A percentile compares a stretch with the other conserved stretches of the same genome.
Conservation (phyloP, 2,888 invertebrate species). For the Acronicta leporina region DNA sequence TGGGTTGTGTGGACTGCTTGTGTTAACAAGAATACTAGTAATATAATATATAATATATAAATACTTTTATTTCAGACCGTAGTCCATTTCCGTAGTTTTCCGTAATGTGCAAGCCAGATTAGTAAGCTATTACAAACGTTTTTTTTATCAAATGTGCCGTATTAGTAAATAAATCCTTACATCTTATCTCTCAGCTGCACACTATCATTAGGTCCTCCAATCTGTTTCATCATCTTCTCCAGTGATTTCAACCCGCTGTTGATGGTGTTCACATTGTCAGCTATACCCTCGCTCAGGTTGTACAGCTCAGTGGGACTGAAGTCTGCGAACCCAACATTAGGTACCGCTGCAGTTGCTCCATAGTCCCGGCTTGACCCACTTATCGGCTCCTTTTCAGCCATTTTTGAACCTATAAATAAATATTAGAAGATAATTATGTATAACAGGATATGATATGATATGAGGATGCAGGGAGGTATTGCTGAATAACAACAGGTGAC, state of each 20-base stretch:
- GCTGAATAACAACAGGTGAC: no score
- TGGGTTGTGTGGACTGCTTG: no score
- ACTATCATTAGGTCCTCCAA: conserved; percentile 93
- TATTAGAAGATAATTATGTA: not conserved
- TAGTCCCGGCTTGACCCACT: conserved; percentile 80
- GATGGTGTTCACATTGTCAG: conserved; percentile 94
- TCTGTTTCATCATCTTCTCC: conserved; percentile 92
- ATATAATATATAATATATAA: no score
- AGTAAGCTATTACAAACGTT: no score
- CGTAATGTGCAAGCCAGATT: no score
- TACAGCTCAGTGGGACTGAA: conserved; percentile 93
- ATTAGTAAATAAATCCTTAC: conserved; percentile 65
- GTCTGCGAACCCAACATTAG: conserved; percentile 92
- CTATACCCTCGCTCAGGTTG: conserved; percentile 94
- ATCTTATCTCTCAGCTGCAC: conserved; percentile 86
- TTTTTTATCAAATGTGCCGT: no score
- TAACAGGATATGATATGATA: not conserved
- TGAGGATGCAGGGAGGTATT: no score
- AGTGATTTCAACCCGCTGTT: conserved; percentile 92
- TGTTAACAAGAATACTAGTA: no score
- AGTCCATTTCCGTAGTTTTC: no score
- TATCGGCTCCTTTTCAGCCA: conserved; percentile 82
- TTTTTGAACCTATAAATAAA: conserved; percentile 57
- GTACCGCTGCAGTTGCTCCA: conserved; percentile 86
- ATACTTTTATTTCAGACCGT: no score